A percentile compares a stretch with the other conserved stretches of the same genome.
phyloP scores from a whole-genome alignment of 2,888 invertebrate species.

The Cephus sareptanus region DNA sequence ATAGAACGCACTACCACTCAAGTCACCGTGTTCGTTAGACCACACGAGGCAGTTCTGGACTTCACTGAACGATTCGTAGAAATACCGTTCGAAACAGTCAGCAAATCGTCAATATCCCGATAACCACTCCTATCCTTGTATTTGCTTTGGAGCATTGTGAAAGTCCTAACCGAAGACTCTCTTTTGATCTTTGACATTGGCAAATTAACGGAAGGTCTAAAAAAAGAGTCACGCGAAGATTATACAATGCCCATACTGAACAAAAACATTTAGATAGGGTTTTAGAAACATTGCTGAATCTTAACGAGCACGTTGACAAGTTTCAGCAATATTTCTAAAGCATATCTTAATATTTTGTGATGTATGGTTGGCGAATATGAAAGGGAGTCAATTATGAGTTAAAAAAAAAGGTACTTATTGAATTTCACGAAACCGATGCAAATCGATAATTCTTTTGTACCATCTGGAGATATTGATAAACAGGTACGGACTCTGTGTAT shows the following conservation, averaged over 20 bases:
- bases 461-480: not conserved
- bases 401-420: not conserved
- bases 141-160: not conserved
- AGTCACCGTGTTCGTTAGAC: not conserved
- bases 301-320: no score
- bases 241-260: not conserved
- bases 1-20: conserved; percentile 18
- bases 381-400: not conserved
- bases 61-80: not conserved
- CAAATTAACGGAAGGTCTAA: no score
- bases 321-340: no score
- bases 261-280: no score
- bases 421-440: not conserved
- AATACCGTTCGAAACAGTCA: not conserved
- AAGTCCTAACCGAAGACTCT: not conserved
- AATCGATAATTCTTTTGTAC: not conserved
- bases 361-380: not conserved
- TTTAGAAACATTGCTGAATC: no score
- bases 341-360: no score
- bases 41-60: not conserved
- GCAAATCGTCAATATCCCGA: not conserved
- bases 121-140: not conserved
- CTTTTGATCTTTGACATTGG: not conserved
- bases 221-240: not conserved
- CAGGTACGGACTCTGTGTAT: no score